Evolutionary conservation across 2,113 vertebrate species (phyloP).

Genomic region (Ploceus nigricollis): DNA sequence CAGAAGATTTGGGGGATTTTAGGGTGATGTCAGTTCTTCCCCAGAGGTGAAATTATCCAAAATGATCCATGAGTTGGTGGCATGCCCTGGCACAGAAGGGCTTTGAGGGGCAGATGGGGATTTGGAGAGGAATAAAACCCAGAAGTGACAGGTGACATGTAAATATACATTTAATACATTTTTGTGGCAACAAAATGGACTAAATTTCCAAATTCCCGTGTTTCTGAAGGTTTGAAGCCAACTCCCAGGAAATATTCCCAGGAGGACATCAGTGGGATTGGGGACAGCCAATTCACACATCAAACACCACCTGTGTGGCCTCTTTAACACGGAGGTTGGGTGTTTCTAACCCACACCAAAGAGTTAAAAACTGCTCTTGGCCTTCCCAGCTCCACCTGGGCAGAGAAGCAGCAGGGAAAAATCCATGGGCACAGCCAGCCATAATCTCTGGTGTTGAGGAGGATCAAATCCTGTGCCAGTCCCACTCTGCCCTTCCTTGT

Average conservation of each 20-base stretch:
- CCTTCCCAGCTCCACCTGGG: neutral
- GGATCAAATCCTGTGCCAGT: fast-evolving
- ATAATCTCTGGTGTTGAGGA: neutral
- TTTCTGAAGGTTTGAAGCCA: neutral
- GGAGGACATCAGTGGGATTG: fast-evolving
- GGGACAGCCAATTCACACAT: neutral
- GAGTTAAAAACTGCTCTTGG: neutral
- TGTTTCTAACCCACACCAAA: neutral
- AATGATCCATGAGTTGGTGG: neutral
- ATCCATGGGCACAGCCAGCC: neutral
- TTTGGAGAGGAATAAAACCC: neutral
- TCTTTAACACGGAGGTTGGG: fast-evolving
- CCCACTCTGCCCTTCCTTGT: neutral
- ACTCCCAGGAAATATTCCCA: neutral
- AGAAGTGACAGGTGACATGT: neutral
- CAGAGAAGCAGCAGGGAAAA: neutral
- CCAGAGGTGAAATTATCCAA: neutral
- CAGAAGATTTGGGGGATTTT: neutral
- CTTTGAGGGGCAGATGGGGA: neutral
- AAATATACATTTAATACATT: too few relatives aligned
- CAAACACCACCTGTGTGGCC: fast-evolving
- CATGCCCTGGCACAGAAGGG: too few relatives aligned
- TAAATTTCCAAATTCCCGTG: neutral
- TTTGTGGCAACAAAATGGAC: neutral
- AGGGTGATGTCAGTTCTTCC: too few relatives aligned